A percentile compares a stretch with the other conserved stretches of the same genome.
Evolutionary conservation across 2,113 vertebrate genomes (phyloP).

Genomic region (Myxocyprinus asiaticus): DNA sequence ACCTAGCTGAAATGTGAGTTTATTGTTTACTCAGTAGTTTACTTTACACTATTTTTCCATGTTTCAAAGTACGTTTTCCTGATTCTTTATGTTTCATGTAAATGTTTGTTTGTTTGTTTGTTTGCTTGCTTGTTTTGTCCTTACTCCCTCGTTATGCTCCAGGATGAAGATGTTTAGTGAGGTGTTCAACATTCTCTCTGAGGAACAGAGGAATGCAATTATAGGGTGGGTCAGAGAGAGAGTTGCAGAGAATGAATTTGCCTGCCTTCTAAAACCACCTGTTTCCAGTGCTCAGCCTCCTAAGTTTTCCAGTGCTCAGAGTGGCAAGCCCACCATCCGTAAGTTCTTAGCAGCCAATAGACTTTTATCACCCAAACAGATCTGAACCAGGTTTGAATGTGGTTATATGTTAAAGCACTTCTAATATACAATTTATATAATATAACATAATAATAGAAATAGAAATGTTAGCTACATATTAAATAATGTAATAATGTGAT

Average conservation of each 20-base stretch:
- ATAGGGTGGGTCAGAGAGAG: slow-evolving; percentile 63
- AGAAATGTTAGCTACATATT: too few relatives aligned
- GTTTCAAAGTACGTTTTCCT: too few relatives aligned
- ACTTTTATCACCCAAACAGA: neutral
- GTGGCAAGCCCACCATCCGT: neutral
- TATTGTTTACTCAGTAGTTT: neutral
- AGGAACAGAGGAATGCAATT: slow-evolving; percentile 50
- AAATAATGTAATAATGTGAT: too few relatives aligned
- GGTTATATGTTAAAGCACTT: too few relatives aligned
- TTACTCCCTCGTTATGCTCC: neutral
- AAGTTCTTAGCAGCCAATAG: neutral
- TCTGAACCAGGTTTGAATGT: neutral
- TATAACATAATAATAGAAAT: too few relatives aligned
- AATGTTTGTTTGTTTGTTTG: neutral
- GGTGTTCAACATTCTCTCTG: slow-evolving; percentile 48
- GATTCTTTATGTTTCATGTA: too few relatives aligned
- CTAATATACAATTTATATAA: too few relatives aligned
- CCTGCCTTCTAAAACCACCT: slow-evolving; percentile 6
- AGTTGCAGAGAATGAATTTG: slow-evolving; percentile 43
- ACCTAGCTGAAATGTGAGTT: slow-evolving; percentile 62
- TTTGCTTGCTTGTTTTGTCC: slow-evolving; percentile 9
- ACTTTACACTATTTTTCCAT: neutral
- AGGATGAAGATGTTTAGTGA: slow-evolving; percentile 65
- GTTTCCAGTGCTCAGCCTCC: neutral
- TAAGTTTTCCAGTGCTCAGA: neutral